These are phyloP conservation scores for Loxodonta africana DNA, from an alignment of 2,113 vertebrate genomes.

Conservation along the genomic window DNA sequence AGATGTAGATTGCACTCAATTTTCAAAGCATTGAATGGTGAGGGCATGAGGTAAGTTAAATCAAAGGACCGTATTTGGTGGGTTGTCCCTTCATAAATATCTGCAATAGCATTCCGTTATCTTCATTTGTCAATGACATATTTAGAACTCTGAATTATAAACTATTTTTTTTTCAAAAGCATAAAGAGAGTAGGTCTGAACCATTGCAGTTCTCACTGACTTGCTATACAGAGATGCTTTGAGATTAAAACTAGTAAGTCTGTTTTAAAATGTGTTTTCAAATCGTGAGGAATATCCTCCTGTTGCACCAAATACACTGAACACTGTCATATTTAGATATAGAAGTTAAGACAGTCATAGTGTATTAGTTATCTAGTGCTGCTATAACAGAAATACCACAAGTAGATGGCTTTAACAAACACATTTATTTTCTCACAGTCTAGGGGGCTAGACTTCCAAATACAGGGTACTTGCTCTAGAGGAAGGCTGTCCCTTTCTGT, in stretches of 20 bases:
- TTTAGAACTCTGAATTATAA: not conserved
- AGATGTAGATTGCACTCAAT: not conserved
- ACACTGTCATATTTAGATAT: not conserved
- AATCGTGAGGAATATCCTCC: constrained; percentile 11
- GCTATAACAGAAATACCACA: no score
- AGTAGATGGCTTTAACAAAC: no score
- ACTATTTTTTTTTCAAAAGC: not conserved
- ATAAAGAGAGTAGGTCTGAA: not conserved
- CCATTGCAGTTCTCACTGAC: not conserved
- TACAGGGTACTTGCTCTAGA: no score
- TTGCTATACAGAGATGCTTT: not conserved
- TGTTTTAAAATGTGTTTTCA: not conserved
- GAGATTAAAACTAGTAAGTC: constrained; percentile 18
- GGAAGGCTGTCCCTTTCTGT: no score
- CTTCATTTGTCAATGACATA: not conserved
- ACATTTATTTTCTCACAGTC: no score
- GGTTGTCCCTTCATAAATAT: not conserved
- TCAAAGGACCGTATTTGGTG: not conserved
- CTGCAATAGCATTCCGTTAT: not conserved
- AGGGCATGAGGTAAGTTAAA: not conserved
- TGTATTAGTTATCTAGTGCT: no score
- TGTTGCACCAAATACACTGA: not conserved
- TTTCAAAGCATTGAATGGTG: not conserved
- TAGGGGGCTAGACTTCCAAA: no score
- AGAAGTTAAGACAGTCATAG: not conserved